These are phyloP conservation scores for Chrysochloris asiatica DNA, from an alignment of 2,113 vertebrate species.

Conservation along the genomic window DNA sequence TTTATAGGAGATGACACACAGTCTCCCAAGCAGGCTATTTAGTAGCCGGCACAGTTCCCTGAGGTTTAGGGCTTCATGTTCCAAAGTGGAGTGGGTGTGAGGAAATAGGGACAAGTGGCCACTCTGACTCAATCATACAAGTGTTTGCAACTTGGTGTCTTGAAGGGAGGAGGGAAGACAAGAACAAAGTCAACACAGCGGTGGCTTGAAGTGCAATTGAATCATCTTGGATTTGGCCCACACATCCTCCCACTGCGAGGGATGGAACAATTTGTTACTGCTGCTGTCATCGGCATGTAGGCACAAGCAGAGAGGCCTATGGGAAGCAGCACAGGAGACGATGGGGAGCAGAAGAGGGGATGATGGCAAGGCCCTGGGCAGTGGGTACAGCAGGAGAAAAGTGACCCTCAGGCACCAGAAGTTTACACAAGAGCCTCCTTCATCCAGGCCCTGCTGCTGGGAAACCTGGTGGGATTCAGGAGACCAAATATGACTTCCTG, in stretches of 20 bases:
- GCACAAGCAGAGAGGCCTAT: background rate
- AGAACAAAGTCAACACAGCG: background rate
- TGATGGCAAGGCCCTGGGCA: too few species aligned
- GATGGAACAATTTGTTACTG: conserved; percentile 42
- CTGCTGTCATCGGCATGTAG: conserved; percentile 6
- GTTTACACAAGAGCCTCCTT: background rate
- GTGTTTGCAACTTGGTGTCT: conserved; percentile 20
- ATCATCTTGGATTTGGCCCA: conserved; percentile 34
- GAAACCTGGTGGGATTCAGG: background rate
- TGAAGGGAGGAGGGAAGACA: background rate
- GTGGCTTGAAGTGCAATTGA: background rate
- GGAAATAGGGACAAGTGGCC: conserved; percentile 45
- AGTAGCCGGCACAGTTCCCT: background rate
- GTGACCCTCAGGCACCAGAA: background rate
- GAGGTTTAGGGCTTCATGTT: background rate
- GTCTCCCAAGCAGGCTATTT: conserved; percentile 31
- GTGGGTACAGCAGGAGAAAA: background rate
- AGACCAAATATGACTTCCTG: background rate
- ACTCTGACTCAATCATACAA: conserved; percentile 5
- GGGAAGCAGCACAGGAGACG: background rate
- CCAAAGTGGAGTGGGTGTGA: background rate
- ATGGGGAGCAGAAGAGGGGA: background rate
- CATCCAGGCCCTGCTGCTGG: background rate
- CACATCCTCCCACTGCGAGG: background rate
- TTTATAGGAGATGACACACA: conserved; percentile 50